Evolutionary conservation across 2,113 vertebrate genomes (phyloP).

Genomic region (Mormoops blainvillei): DNA sequence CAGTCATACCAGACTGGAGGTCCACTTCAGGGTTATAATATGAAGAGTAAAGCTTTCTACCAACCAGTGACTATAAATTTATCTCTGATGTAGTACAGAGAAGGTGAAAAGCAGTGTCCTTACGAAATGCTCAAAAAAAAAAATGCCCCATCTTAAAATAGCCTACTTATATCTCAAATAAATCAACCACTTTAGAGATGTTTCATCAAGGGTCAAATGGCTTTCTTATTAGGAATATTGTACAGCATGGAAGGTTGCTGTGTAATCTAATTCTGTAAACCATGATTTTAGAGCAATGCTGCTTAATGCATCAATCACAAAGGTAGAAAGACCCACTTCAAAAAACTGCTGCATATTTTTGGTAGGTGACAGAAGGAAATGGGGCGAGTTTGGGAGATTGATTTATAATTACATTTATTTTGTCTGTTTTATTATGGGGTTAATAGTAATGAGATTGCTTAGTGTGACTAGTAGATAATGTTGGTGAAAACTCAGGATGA

Average conservation of each 20-base stretch:
- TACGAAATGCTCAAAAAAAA: background rate
- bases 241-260: background rate
- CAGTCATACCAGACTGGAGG: no score
- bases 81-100: background rate
- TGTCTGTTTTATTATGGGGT: background rate
- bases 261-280: background rate
- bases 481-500: background rate
- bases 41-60: background rate
- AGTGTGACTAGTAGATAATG: background rate
- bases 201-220: background rate
- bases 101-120: background rate
- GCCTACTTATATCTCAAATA: background rate
- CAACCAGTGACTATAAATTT: background rate
- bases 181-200: background rate
- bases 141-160: background rate
- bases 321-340: background rate
- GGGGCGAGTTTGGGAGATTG: background rate
- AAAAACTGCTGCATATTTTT: background rate
- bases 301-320: background rate
- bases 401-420: background rate
- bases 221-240: background rate
- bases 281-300: background rate
- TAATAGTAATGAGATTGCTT: background rate
- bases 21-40: background rate
- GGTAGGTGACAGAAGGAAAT: background rate